Base-by-base conservation (phyloP, 1,140 invertebrate species). In the Sinella curviseta region DNA sequence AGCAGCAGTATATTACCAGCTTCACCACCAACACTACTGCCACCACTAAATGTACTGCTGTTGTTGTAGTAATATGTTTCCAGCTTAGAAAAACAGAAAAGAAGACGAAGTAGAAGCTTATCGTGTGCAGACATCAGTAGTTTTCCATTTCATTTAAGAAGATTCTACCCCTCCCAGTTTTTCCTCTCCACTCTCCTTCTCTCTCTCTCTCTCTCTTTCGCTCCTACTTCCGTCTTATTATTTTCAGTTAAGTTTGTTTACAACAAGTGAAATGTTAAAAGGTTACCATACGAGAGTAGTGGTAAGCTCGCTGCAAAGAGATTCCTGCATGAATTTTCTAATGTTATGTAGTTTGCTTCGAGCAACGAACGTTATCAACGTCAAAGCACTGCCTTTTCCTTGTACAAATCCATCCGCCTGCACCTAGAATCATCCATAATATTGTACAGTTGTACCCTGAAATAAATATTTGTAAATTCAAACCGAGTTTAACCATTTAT, bases 91-190 rank as follows among this genome's bases (percentile, higher is more conserved):
- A 60, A 60, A 26, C 8, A 60, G 4, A 17, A n/a, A n/a, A n/a
- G n/a, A n/a, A n/a, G n/a, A n/a, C n/a, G n/a, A n/a, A n/a, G n/a
- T n/a, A n/a, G 14, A 60, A 4, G 24, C 57, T 60, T 60, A 60
- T 60, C 57, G 24, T 16, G 57, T 14, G 57, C 57, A 60, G 57
- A 60, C 57, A 60, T 60, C 57, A 26, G 57, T 60, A 60, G 57
- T 60, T 60, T 60, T 60, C 57, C 57, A 60, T 60, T 60, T 60
- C 57, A 60, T 60, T 60, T 60, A 60, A 16, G 57, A 12, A 60
- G 24, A 12, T 60, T 17, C 57, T 26, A 60, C 57, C 57, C 14
- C 57, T 60, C 57, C 57, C 57, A 17, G 57, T n/a, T 60, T 60
- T 26, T n/a, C 24, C 24, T 26, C 24, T 60, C 4, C 39, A 48